These are phyloP conservation scores for Ochropleura leucogaster DNA, from an alignment of 2,888 invertebrate genomes.

Conservation along the genomic window DNA sequence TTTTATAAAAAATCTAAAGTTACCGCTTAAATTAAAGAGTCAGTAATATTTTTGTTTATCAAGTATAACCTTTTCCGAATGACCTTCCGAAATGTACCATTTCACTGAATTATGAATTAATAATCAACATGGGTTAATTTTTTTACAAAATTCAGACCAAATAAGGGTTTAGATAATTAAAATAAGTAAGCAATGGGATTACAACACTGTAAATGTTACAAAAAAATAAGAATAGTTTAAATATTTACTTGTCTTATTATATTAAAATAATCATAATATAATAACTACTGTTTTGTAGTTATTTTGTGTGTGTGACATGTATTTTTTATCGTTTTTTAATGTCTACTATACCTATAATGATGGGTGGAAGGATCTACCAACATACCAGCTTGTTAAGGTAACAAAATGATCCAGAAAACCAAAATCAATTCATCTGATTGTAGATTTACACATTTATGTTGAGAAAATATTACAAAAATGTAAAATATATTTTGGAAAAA, in stretches of 20 bases:
- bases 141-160: conserved; percentile 23
- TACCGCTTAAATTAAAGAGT: not conserved
- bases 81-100: not conserved
- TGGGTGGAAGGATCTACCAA: conserved; percentile 92
- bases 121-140: conserved; percentile 48
- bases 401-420: conserved; percentile 81
- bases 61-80: conserved; percentile 39
- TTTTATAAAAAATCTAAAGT: not conserved
- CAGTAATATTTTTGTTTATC: not conserved
- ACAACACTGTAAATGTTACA: not conserved
- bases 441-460: conserved; percentile 87
- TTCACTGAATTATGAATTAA: conserved; percentile 16
- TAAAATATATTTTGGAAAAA: conserved; percentile 2
- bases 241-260: conserved; percentile 25
- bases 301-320: conserved; percentile 89
- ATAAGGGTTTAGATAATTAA: conserved; percentile 1
- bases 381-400: conserved; percentile 93
- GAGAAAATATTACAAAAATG: conserved; percentile 26
- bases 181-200: conserved; percentile 66
- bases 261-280: conserved; percentile 54
- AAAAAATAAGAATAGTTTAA: not conserved
- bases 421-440: conserved; percentile 81
- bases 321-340: conserved; percentile 89
- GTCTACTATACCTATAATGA: conserved; percentile 89
- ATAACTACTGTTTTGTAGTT: conserved; percentile 76